Base-by-base conservation (phyloP, 2,888 invertebrate species). In the Cataglyphis livida region DNA sequence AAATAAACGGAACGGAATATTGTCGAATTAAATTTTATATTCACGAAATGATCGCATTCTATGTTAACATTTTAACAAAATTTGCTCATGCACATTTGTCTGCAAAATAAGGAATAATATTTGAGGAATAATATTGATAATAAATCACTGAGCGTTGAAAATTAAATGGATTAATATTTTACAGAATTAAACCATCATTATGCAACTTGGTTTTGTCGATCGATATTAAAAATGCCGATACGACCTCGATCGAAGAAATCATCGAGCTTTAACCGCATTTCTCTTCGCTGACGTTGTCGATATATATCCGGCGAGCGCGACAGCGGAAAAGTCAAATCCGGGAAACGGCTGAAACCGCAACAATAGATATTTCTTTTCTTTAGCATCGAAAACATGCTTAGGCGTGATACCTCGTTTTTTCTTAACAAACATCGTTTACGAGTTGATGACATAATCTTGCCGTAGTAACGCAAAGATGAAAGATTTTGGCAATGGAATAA, bases 11-110 rank as follows among this genome's bases (percentile, higher is more conserved):
- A 81, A 76, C 85, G 83, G 82, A 82, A 84, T 48, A n/a, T 85
- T 89, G 84, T 79, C 71, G 81, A 81, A 90, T 86, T 73, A 83
- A 90, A 91, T 88, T 82, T 76, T 65, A 83, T 85, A 83, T 85
- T 90, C 41, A 38, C 12, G 7, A 44, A 9, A 28, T 18, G 7
- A 48, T 12, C 21, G 51, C 3, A 15, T n/a, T 32, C 10, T 68
- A 21, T 21, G 25, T 35, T 25, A 32, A 18, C 1, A 25, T 25
- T 38, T 38, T 5, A 10, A 3, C 2, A 57, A 15, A 38, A 18
- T 71, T 57, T n/a, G 18, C 44, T 44, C 9, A 38, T 21, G 15
- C 25, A 21, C 3, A 28, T 66, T 44, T 44, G 9, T 7, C 1
- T 28, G 28, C 21, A 21, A 10, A 12, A 35, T 38, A n/a, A 64